phyloP scores from a whole-genome alignment of 2,797 vertebrate genomes.

The Distichodus sexfasciatus region DNA sequence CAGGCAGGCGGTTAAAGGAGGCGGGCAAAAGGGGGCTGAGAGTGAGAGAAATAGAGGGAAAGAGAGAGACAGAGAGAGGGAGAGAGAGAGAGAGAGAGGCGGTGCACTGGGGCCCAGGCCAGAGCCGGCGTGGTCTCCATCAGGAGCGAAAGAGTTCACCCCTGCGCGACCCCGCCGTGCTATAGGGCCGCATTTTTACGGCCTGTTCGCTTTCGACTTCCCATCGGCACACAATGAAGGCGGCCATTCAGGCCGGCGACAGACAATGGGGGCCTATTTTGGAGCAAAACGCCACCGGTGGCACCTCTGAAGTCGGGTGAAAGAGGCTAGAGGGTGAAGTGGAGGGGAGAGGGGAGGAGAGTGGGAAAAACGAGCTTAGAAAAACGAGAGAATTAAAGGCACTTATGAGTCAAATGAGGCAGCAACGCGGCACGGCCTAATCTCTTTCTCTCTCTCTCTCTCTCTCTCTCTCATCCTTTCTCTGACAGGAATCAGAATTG shows the following conservation, averaged over 20 bases:
- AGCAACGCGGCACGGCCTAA: conserved; percentile 41
- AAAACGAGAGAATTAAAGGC: conserved; percentile 42
- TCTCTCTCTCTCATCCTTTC: background rate
- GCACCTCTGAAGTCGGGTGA: conserved; percentile 56
- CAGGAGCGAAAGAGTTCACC: conserved; percentile 69
- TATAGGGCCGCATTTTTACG: conserved; percentile 73
- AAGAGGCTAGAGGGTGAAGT: conserved; percentile 40
- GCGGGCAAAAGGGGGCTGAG: conserved; percentile 54
- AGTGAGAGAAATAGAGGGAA: too few species aligned
- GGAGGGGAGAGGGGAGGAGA: conserved; percentile 12
- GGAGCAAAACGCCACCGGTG: conserved; percentile 65
- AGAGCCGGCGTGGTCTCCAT: conserved; percentile 51
- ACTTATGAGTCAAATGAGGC: conserved; percentile 46
- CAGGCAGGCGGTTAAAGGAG: conserved; percentile 73
- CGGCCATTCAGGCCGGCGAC: conserved; percentile 64
- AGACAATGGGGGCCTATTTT: conserved; percentile 73
- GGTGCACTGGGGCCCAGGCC: conserved; percentile 40
- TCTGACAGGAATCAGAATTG: too few species aligned
- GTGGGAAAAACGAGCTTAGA: conserved; percentile 34
- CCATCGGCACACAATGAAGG: conserved; percentile 75
- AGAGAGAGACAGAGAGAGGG: conserved; percentile 56
- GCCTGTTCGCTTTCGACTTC: conserved; percentile 71
- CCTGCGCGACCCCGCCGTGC: conserved; percentile 70
- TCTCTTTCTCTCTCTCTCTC: conserved; percentile 45
- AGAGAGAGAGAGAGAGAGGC: background rate